Conservation (phyloP, 2,113 vertebrate species). For the Ammodramus savannarum region DNA sequence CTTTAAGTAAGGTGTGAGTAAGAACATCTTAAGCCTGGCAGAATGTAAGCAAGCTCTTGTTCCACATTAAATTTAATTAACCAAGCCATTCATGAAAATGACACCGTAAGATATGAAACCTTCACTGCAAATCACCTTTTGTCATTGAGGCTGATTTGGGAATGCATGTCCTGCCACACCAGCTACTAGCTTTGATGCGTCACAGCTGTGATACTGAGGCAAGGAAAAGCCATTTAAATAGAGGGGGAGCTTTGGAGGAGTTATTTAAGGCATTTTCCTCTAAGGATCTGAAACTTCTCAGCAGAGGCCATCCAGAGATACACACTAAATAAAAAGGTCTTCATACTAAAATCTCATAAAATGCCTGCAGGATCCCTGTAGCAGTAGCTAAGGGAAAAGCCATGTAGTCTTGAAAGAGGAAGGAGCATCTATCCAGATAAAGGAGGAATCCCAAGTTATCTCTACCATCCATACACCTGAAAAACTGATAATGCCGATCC, state of each 20-base stretch:
- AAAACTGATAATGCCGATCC: slow-evolving; percentile 18
- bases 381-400: neutral
- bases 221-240: slow-evolving; percentile 37
- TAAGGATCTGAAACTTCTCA: neutral
- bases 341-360: neutral
- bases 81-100: slow-evolving; percentile 48
- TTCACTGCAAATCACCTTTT: slow-evolving; percentile 54
- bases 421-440: slow-evolving; percentile 18
- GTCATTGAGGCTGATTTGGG: neutral
- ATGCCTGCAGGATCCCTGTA: neutral
- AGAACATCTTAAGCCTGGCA: slow-evolving; percentile 43
- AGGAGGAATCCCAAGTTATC: slow-evolving; percentile 18
- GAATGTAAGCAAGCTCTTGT: slow-evolving; percentile 48
- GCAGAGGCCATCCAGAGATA: neutral
- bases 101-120: slow-evolving; percentile 32
- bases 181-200: slow-evolving; percentile 55
- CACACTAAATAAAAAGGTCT: neutral
- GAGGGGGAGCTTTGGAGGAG: neutral
- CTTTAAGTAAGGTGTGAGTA: slow-evolving; percentile 44
- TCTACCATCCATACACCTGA: slow-evolving; percentile 46
- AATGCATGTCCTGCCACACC: slow-evolving; percentile 30
- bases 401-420: neutral
- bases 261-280: neutral
- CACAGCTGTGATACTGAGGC: slow-evolving; percentile 21
- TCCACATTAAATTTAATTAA: slow-evolving; percentile 58